Evolutionary conservation across 2,797 vertebrate genomes (phyloP).

Genomic region (Onychomys torridus): DNA sequence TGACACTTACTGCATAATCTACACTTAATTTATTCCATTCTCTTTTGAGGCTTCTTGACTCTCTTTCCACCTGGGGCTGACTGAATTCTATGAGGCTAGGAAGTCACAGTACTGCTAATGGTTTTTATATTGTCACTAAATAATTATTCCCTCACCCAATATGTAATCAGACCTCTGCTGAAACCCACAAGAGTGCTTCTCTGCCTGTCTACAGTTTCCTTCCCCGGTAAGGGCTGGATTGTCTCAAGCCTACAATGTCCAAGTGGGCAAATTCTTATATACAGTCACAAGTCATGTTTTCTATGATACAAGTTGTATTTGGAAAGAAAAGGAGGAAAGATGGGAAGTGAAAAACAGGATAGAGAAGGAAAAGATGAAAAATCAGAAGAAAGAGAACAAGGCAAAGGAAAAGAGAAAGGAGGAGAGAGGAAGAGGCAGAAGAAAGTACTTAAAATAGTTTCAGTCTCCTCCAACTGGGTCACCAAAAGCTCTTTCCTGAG

Average conservation of each 20-base stretch:
- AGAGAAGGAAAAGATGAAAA: neutral
- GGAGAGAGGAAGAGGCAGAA: neutral
- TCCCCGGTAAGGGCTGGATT: neutral
- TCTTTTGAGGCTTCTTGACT: neutral
- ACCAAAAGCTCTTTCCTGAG: neutral
- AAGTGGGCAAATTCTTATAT: neutral
- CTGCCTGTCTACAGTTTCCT: conserved; percentile 24
- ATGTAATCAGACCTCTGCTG: conserved; percentile 50
- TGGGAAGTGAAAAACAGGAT: neutral
- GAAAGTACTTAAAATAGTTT: neutral
- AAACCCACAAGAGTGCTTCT: conserved; percentile 46
- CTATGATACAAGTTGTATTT: neutral
- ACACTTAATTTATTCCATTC: neutral
- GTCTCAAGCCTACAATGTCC: conserved; percentile 49
- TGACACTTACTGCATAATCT: neutral
- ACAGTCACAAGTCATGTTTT: neutral
- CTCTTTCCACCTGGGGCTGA: conserved; percentile 14
- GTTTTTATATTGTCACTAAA: conserved; percentile 49
- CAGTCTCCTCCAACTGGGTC: neutral
- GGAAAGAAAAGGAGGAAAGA: neutral
- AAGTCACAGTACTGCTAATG: conserved; percentile 44
- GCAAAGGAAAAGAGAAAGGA: neutral
- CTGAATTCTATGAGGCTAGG: conserved; percentile 40
- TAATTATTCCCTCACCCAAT: neutral
- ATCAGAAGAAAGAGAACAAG: neutral